These are phyloP conservation scores for Spheniscus humboldti DNA, from an alignment of 2,797 vertebrate genomes.

Conservation along the genomic window DNA sequence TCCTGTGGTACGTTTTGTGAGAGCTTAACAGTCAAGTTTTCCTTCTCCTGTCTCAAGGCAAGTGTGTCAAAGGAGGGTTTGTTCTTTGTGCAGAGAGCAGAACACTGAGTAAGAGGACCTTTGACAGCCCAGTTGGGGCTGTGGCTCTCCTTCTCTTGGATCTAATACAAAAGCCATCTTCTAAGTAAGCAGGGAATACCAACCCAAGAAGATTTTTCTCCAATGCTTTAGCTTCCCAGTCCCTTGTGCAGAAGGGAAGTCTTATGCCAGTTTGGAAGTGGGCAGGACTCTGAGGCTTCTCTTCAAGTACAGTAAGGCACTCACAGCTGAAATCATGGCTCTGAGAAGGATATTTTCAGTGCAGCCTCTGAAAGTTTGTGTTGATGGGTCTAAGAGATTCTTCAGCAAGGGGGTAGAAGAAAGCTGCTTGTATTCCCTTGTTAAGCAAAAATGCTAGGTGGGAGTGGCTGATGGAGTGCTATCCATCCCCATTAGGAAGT, in stretches of 20 bases:
- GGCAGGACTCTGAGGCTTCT: not conserved
- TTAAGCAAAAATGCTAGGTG: not conserved
- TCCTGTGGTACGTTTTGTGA: not conserved
- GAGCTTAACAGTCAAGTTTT: not conserved
- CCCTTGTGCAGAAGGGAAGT: not conserved
- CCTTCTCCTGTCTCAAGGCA: not conserved
- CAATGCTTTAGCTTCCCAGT: not conserved
- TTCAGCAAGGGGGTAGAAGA: not conserved
- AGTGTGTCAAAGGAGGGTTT: not conserved
- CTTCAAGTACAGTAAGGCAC: not conserved
- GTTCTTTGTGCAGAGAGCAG: not conserved
- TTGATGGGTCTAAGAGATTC: not conserved
- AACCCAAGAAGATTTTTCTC: not conserved
- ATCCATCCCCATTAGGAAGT: not conserved
- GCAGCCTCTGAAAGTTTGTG: not conserved
- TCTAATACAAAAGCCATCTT: not conserved
- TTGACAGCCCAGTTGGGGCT: not conserved
- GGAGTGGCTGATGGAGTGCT: not conserved
- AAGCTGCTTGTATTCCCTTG: not conserved
- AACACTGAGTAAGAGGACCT: not conserved
- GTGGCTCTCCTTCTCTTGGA: not conserved
- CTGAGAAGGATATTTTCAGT: not conserved
- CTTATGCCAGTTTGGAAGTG: not conserved
- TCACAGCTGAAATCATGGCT: not conserved
- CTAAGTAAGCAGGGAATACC: not conserved